Conservation (phyloP, 2,797 vertebrate species). For the Paguma larvata region DNA sequence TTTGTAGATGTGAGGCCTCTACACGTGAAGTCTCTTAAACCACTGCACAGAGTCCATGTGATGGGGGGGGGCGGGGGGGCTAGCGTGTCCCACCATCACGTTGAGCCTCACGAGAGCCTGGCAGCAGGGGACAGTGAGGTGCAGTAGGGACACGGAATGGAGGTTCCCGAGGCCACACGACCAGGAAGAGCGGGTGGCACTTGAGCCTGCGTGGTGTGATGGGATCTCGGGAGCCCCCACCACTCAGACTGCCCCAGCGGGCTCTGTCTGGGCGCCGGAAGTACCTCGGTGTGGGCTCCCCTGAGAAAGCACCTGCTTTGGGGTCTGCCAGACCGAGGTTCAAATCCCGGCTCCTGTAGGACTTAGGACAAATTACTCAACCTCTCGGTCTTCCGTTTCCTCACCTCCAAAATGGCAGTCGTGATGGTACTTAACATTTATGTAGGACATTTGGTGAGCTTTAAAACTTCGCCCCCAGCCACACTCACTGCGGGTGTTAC, state of each 20-base stretch:
- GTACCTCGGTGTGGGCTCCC: background rate
- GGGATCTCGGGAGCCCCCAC: background rate
- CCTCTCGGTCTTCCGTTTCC: background rate
- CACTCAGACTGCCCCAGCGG: background rate
- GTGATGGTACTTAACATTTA: background rate
- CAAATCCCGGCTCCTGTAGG: background rate
- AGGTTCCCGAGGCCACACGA: background rate
- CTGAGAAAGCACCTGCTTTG: background rate
- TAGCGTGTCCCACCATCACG: background rate
- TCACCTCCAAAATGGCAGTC: background rate
- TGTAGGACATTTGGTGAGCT: background rate
- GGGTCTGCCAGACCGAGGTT: background rate
- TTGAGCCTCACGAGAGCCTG: background rate
- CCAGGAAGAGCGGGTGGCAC: background rate
- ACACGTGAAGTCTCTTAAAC: background rate
- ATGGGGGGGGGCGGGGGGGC: background rate
- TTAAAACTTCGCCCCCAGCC: background rate
- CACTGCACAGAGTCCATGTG: background rate
- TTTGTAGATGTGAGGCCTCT: background rate
- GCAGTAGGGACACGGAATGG: background rate
- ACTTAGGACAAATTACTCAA: background rate
- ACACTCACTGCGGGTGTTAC: fast-evolving
- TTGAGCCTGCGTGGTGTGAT: background rate
- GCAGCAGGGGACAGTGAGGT: background rate
- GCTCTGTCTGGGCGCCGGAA: background rate